Percentiles rank a stretch among this genome's conserved stretches.
Evolutionary conservation across 2,113 vertebrate genomes (phyloP).

Genomic region (Megaptera novaeangliae): DNA sequence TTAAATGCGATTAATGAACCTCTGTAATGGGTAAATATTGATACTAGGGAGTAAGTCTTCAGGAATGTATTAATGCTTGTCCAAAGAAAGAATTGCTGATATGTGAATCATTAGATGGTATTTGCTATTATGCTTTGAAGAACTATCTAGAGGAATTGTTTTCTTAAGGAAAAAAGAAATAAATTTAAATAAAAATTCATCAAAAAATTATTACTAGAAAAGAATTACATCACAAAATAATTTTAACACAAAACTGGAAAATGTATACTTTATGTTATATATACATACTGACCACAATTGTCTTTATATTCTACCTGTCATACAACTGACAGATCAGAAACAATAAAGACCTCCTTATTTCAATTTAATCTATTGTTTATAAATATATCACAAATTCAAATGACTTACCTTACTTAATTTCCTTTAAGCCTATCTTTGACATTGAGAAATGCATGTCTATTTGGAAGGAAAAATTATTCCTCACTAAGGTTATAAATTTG

Average conservation of each 20-base stretch:
- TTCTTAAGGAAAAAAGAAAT: background rate
- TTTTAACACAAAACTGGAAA: background rate
- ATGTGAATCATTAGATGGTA: background rate
- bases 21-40: background rate
- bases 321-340: background rate
- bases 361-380: background rate
- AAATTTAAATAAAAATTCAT: background rate
- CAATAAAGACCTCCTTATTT: background rate
- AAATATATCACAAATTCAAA: background rate
- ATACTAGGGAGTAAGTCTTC: background rate
- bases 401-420: background rate
- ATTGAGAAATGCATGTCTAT: background rate
- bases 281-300: background rate
- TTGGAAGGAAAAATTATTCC: background rate
- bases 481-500: background rate
- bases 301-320: background rate
- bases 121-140: background rate
- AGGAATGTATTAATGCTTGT: background rate
- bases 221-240: background rate
- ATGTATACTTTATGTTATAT: background rate
- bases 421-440: background rate
- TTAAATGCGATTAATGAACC: background rate
- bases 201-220: background rate
- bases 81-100: background rate
- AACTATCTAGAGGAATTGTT: background rate